Base-by-base conservation (phyloP, 2,888 invertebrate species). In the Rhimphoctona megacephalus region DNA sequence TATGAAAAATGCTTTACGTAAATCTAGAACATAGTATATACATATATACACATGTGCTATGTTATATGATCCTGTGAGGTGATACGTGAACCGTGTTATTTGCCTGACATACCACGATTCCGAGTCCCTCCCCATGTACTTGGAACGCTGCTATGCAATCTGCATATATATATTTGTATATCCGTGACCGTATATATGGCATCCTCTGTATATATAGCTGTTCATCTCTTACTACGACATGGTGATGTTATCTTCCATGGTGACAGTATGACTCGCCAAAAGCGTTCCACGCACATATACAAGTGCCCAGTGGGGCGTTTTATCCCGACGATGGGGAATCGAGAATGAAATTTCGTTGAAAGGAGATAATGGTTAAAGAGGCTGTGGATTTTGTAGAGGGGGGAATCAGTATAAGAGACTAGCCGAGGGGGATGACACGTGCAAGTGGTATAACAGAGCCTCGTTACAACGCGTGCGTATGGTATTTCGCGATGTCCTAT, bases 391-490 rank as follows among this genome's bases (percentile, higher is more conserved):
- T 19, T 11, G 67, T 39, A 39, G 49, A 61, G 46, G 83, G 73
- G 73, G 57, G 43, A 19, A 49, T 61, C 30, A 19, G 54, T 61
- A 36, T 70, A 66, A 66, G 76, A 74, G 67, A 36, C 49, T 30
- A 36, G 25, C 11, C 61, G 81, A 81, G 52, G 46, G 61, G 64
- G 54, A 61, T 49, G 74, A 69, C 86, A 84, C 86, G 86, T 86
- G 86, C 86, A 61, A 57, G 61, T 78, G 36, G 25, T 54, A 57
- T n/a, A 76, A 39, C 72, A 79, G 79, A 79, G 74, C 46, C 74
- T 85, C 79, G 87, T 85, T 82, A 80, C 81, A 80, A 86, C 74
- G 64, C 73, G 81, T 74, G 79, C 78, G 81, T 79, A 80, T 17
- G 81, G 83, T 84, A 83, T 84, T 80, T 70, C 25, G 52, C 30